Base-by-base conservation (phyloP, 2,888 invertebrate genomes). In the Callinectes sapidus region DNA sequence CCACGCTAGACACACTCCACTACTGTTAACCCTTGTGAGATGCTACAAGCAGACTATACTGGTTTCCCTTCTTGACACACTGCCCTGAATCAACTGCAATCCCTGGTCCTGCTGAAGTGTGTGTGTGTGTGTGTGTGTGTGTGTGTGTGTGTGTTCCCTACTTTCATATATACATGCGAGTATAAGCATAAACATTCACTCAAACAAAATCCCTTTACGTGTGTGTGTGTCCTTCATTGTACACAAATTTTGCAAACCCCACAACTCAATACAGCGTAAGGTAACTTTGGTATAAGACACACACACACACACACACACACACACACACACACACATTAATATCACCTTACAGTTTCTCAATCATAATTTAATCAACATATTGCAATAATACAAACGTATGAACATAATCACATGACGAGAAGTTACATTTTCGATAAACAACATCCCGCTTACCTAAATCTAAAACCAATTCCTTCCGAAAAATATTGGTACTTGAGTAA, bases 121-220 rank as follows among this genome's bases (percentile, higher is more conserved):
- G 48, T 87, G 87, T 87, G n/a, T 61, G 66, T 61, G 55, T 61
- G 32, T 35, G 89, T 89, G 89, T 32, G 61, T 32, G 61, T 32
- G 39, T 35, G 89, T 42, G 28, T 88, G 54, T 88, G 28, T 88
- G 54, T 55, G 54, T 89, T 14, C 55, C 0, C 23, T 10, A n/a
- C n/a, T n/a, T n/a, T n/a, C n/a, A n/a, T n/a, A n/a, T n/a, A n/a
- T n/a, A n/a, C n/a, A n/a, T n/a, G n/a, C n/a, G n/a, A n/a, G n/a
- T n/a, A n/a, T n/a, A n/a, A n/a, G n/a, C n/a, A n/a, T n/a, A n/a
- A n/a, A n/a, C n/a, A n/a, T n/a, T n/a, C n/a, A n/a, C n/a, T n/a
- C n/a, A n/a, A n/a, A n/a, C n/a, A n/a, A n/a, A n/a, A n/a, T n/a
- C n/a, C n/a, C n/a, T n/a, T n/a, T n/a, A n/a, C n/a, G 89, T 42